Evolutionary conservation across 2,797 vertebrate genomes (phyloP), one percentile per base, ranked within the genome.

Genomic region (Moxostoma hubbsi): DNA sequence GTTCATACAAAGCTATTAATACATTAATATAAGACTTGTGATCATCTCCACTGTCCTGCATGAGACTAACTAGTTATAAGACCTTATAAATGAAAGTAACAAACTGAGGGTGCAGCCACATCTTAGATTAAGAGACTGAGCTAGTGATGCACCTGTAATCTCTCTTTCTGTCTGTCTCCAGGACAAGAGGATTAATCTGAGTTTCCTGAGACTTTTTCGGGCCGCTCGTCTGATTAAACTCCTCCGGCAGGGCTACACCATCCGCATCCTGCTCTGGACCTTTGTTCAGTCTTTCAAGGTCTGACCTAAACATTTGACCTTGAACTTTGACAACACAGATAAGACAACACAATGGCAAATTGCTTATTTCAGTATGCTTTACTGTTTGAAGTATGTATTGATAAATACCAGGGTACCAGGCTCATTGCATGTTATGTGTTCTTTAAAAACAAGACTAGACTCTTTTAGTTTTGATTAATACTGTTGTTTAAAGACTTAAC

Each of bases 221-320:
- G 97, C 98, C 0, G 98, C 98, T 0, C 94, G 97, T 1, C 96
- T 99, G 73, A 98, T 99, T 93, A 99, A 99, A 85, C 94, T 99
- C 61, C 95, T 99, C 2, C 93, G 98, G 2, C 98, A 99, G 87
- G 98, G 98, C 57, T 99, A 99, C 91, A 99, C 98, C 88, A 99
- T 99, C 88, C 96, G 98, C 80, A 99, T 99, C 87, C 93, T 99
- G 87, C 95, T 99, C 36, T 99, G 97, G 97, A 99, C 98, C 0
- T 99, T 99, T 0, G 97, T 99, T 54, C 98, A 99, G 92, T 99
- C 98, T 49, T 99, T 99, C 86, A 99, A 99, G 96, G 98, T 98
- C 83, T 89, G 78, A 9, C 18, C 8, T 45, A 7, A 43, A 82
- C 0, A 45, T 18, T 73, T 77, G 8, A 50, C 51, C 16, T 70